Evolutionary conservation across 1,140 invertebrate genomes (phyloP).

Genomic region (Diorhabda elongata): DNA sequence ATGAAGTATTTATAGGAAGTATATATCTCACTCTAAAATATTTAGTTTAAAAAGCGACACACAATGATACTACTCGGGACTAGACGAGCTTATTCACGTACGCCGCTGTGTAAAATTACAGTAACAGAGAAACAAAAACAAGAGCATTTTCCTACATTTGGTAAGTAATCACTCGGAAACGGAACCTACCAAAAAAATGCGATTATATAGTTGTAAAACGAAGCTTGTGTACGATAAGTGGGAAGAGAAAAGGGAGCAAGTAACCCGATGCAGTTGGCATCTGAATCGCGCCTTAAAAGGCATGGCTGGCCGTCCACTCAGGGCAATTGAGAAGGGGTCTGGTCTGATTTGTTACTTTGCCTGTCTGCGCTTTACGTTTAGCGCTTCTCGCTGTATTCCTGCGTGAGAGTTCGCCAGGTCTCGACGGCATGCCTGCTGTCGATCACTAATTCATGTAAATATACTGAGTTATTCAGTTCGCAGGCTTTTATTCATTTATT

Average conservation of each 20-base stretch:
- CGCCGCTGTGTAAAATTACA: not conserved
- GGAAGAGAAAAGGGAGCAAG: not conserved
- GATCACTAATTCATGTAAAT: no score
- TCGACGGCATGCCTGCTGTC: no score
- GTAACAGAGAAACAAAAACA: not conserved
- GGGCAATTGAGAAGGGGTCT: constrained; percentile 1
- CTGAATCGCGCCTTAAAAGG: not conserved
- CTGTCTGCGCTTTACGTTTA: not conserved
- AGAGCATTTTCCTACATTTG: not conserved
- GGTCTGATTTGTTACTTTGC: not conserved
- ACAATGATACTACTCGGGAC: no score
- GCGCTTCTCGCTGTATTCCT: not conserved
- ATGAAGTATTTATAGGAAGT: no score
- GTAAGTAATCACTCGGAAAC: constrained; percentile 2
- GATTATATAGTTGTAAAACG: not conserved
- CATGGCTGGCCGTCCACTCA: not conserved
- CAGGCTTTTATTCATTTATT: no score
- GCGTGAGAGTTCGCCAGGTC: no score
- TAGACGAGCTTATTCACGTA: not conserved
- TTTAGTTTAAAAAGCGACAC: no score
- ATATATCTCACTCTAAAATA: no score
- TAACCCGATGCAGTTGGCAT: constrained; percentile 1
- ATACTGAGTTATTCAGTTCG: no score
- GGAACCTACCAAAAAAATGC: not conserved
- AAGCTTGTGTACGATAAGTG: not conserved